A percentile compares a stretch with the other conserved stretches of the same genome.
Conservation (phyloP, 2,113 vertebrate genomes). For the Ellobius talpinus region DNA sequence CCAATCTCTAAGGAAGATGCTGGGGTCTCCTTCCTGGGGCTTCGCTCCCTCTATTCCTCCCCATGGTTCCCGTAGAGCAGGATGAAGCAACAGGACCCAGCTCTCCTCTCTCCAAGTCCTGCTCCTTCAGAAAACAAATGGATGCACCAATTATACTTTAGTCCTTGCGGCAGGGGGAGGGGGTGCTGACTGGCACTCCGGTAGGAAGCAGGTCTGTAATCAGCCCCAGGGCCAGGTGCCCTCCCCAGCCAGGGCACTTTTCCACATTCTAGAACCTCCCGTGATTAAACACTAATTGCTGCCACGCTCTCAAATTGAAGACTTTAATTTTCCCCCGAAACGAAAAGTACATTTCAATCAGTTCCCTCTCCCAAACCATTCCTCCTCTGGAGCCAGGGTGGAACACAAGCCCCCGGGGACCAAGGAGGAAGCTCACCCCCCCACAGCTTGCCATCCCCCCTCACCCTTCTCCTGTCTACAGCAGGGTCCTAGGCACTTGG, state of each 20-base stretch:
- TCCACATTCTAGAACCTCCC: constrained; percentile 78
- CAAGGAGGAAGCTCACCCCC: not conserved
- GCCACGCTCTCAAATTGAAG: constrained; percentile 83
- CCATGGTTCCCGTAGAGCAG: not conserved
- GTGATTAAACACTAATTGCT: constrained; percentile 87
- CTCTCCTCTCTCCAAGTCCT: constrained; percentile 80
- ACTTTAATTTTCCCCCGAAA: constrained; percentile 85
- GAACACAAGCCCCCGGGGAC: not conserved
- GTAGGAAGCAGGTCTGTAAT: constrained; percentile 71
- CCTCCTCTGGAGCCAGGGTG: constrained; percentile 54
- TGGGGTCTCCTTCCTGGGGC: too few relatives aligned
- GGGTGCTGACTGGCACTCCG: constrained; percentile 30
- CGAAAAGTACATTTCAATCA: constrained; percentile 84
- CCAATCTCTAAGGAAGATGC: not conserved
- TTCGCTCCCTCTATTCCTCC: too few relatives aligned
- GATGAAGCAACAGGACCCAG: constrained; percentile 75
- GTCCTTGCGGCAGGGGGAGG: constrained; percentile 76
- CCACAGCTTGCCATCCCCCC: rapidly evolving
- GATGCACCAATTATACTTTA: constrained; percentile 84
- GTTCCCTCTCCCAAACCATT: constrained; percentile 71
- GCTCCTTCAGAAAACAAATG: constrained; percentile 82
- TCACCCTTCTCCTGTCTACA: not conserved
- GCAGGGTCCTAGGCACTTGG: not conserved
- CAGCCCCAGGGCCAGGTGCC: constrained; percentile 57
- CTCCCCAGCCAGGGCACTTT: constrained; percentile 63